A percentile compares a stretch with the other conserved stretches of the same genome.
phyloP scores from a whole-genome alignment of 2,113 vertebrate species.

The Oenanthe oenanthe region DNA sequence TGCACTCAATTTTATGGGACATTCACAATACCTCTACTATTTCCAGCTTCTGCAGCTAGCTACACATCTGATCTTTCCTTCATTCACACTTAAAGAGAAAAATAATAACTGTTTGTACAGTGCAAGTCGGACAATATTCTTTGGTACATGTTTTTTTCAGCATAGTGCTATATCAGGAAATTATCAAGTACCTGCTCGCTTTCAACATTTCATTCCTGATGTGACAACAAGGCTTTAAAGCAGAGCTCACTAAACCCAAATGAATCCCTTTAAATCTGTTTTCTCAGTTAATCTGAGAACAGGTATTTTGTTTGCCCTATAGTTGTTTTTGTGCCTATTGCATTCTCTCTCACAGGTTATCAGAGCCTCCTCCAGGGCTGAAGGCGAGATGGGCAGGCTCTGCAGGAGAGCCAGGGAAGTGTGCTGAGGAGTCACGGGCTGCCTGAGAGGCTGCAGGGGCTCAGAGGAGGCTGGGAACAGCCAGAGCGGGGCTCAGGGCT shows the following conservation, averaged over 20 bases:
- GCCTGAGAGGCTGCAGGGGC: accelerated
- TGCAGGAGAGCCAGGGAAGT: accelerated
- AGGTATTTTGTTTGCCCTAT: not conserved
- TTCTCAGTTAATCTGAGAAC: not conserved
- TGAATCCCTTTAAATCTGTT: not conserved
- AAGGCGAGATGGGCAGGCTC: not conserved
- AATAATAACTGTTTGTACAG: not conserved
- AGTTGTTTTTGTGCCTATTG: not conserved
- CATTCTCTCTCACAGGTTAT: not conserved
- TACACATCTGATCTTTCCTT: not conserved
- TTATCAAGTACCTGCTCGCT: not conserved
- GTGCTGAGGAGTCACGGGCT: not conserved
- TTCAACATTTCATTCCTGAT: not conserved
- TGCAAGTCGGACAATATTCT: not conserved
- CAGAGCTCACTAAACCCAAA: not conserved
- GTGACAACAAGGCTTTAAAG: not conserved
- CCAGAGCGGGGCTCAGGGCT: accelerated
- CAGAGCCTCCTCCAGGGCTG: not conserved
- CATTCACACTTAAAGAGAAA: not conserved
- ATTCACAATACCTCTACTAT: not conserved
- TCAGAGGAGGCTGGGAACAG: accelerated
- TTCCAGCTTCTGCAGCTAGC: not conserved
- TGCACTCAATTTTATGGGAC: not conserved
- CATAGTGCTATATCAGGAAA: not conserved
- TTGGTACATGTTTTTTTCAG: not conserved